Evolutionary conservation across 2,113 vertebrate genomes (phyloP).

Genomic region (Solenodon paradoxus): DNA sequence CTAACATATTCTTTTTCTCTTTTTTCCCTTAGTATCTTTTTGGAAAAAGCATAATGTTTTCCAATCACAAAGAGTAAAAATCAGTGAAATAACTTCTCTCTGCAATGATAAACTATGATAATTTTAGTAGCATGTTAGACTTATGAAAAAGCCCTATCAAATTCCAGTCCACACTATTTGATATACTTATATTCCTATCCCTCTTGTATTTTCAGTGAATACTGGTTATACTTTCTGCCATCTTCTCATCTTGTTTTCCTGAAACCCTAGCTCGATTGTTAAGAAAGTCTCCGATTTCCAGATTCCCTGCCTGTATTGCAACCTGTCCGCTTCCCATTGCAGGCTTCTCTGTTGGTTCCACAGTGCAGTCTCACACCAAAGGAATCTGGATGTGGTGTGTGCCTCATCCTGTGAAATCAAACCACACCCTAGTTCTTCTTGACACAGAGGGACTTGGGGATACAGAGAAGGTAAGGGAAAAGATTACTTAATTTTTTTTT

Average conservation of each 20-base stretch:
- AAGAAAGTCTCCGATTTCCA: background rate
- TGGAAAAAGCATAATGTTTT: background rate
- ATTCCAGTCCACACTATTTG: background rate
- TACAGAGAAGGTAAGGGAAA: slow-evolving; percentile 70
- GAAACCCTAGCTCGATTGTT: background rate
- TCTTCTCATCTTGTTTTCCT: background rate
- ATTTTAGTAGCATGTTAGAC: background rate
- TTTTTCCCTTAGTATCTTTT: background rate
- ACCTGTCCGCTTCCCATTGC: background rate
- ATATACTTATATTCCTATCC: background rate
- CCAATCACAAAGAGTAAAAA: background rate
- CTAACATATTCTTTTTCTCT: background rate
- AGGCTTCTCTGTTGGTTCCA: slow-evolving; percentile 81
- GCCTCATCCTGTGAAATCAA: slow-evolving; percentile 66
- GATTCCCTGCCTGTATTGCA: background rate
- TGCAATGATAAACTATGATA: background rate
- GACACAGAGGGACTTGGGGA: slow-evolving; percentile 78
- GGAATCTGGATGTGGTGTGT: slow-evolving; percentile 81
- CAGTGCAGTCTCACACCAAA: slow-evolving; percentile 78
- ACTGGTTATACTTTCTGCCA: background rate
- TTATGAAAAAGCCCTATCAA: background rate
- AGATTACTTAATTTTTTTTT: too few species aligned
- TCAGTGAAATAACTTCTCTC: background rate
- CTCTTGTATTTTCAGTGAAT: background rate
- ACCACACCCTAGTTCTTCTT: slow-evolving; percentile 74